A percentile compares a stretch with the other conserved stretches of the same genome.
These are phyloP conservation scores for Octopus sinensis DNA, from an alignment of 1,140 invertebrate species.

Conservation along the genomic window DNA sequence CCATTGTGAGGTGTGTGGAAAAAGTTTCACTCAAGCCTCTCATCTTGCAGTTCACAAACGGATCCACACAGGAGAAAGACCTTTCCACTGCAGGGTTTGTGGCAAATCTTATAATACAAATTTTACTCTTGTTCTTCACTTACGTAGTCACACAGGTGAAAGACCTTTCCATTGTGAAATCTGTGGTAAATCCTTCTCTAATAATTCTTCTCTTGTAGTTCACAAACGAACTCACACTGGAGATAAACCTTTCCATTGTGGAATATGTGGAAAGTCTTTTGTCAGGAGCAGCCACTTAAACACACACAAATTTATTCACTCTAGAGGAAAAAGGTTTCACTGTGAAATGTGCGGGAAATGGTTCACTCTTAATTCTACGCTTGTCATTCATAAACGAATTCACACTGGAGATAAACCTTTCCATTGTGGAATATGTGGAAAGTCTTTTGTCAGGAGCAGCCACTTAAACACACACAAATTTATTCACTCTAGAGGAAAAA, in stretches of 20 bases:
- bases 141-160: neutral
- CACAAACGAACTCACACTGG: constrained; percentile 10
- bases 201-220: neutral
- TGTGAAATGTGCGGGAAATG: neutral
- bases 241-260: neutral
- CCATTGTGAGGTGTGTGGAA: no score
- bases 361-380: no score
- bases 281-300: neutral
- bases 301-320: neutral
- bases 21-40: no score
- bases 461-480: neutral
- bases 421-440: neutral
- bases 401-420: constrained; percentile 6
- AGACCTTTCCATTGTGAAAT: constrained; percentile 6
- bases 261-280: neutral
- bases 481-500: neutral
- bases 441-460: neutral
- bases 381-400: neutral
- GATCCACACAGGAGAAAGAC: no score
- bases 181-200: neutral
- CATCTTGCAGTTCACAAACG: no score
- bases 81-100: no score
- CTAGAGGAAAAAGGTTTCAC: neutral
- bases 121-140: no score
- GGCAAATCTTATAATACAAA: no score